Evolutionary conservation across 92 coral and sea anemone genomes (phyloP).

Genomic region (Palythoa grandis): DNA sequence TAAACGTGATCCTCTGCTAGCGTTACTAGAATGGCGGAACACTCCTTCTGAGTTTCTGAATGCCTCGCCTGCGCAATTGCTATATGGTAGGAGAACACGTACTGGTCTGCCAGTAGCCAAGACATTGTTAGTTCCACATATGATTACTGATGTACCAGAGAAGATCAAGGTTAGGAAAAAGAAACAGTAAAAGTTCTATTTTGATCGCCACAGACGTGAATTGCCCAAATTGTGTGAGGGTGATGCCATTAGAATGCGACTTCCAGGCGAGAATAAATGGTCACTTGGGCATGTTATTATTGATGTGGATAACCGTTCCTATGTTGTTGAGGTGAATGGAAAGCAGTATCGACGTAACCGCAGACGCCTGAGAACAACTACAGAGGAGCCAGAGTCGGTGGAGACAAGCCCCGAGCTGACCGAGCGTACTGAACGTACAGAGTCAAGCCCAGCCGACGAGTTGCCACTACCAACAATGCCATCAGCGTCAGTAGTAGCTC

Average conservation of each 20-base stretch:
- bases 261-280: constrained; percentile 39
- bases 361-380: no score
- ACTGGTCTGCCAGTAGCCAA: constrained; percentile 53
- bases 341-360: no score
- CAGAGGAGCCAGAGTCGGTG: no score
- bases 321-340: no score
- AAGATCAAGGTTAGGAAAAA: no score
- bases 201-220: constrained; percentile 30
- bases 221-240: constrained; percentile 44
- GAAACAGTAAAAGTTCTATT: constrained; percentile 38
- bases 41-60: constrained; percentile 41
- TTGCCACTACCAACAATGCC: no score
- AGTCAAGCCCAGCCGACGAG: no score
- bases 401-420: no score
- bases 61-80: constrained; percentile 48
- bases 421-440: no score
- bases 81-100: constrained; percentile 46
- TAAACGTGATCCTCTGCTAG: constrained; percentile 43
- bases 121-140: constrained; percentile 28
- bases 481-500: no score
- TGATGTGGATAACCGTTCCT: no score
- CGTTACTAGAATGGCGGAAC: constrained; percentile 52
- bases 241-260: constrained; percentile 50
- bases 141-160: constrained; percentile 20
- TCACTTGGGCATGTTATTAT: no score